Percentiles rank a stretch among this genome's conserved stretches.
These are phyloP conservation scores for Halocynthia aurantium DNA, from an alignment of 23 tunicate species.

Conservation along the genomic window DNA sequence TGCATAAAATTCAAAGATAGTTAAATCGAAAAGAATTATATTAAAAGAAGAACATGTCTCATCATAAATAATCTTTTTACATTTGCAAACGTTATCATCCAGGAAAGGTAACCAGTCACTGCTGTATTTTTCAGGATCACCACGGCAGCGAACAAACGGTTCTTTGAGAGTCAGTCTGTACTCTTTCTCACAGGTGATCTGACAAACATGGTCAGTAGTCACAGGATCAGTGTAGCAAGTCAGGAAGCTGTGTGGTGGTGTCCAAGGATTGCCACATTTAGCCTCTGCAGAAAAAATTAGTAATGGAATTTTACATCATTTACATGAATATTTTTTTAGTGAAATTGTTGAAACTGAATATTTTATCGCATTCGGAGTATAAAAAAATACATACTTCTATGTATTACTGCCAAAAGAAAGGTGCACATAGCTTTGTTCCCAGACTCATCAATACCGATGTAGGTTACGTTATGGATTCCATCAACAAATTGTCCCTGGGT, in stretches of 20 bases:
- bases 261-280: conserved; percentile 41
- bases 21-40: not conserved
- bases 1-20: conserved; percentile 19
- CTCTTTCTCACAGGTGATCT: conserved; percentile 30
- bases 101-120: conserved; percentile 65
- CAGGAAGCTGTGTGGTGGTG: conserved; percentile 55
- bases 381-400: conserved; percentile 32
- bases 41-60: not conserved
- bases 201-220: conserved; percentile 41
- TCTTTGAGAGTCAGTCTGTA: conserved; percentile 42
- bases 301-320: not conserved
- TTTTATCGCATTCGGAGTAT: not conserved
- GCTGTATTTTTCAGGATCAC: conserved; percentile 1
- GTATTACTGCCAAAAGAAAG: conserved; percentile 45
- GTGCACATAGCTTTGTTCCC: conserved; percentile 45
- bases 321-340: not conserved
- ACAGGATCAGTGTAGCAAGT: conserved; percentile 34
- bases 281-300: conserved; percentile 11
- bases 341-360: not conserved
- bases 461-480: conserved; percentile 59
- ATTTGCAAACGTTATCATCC: conserved; percentile 32
- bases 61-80: conserved; percentile 15
- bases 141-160: conserved; percentile 50
- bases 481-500: conserved; percentile 43
- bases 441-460: conserved; percentile 37